Evolutionary conservation across 2,113 vertebrate genomes (phyloP).

Genomic region (Nothobranchius furzeri): DNA sequence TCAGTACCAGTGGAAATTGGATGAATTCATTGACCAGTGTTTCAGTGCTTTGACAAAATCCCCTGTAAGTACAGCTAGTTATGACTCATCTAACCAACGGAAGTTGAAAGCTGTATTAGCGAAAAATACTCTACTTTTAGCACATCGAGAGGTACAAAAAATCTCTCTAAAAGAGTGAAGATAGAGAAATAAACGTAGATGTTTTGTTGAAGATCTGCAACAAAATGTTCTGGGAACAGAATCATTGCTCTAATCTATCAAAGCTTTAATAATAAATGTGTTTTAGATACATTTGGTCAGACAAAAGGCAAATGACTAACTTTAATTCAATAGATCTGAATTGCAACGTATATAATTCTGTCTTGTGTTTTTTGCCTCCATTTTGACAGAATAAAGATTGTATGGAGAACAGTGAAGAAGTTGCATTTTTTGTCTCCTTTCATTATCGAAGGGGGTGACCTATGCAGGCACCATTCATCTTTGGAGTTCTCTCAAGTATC

Average conservation of each 20-base stretch:
- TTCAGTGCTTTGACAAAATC: neutral
- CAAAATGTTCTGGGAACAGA: constrained; percentile 33
- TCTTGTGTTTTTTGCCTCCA: too few relatives aligned
- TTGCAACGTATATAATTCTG: too few relatives aligned
- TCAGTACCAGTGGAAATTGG: too few relatives aligned
- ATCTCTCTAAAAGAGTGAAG: constrained; percentile 10
- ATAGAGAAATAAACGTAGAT: constrained; percentile 23
- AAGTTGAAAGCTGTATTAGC: constrained; percentile 40
- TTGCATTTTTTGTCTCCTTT: constrained; percentile 22
- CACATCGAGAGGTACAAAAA: neutral
- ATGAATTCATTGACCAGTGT: too few relatives aligned
- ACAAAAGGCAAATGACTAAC: constrained; percentile 3
- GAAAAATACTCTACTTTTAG: constrained; percentile 53
- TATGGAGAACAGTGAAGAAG: constrained; percentile 1
- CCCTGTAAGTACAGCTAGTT: constrained; percentile 32
- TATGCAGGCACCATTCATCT: constrained; percentile 45
- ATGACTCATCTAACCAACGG: constrained; percentile 35
- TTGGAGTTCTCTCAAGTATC: constrained; percentile 44
- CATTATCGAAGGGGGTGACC: constrained; percentile 35
- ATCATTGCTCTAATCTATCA: constrained; percentile 51
- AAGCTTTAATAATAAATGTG: neutral
- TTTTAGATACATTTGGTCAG: neutral
- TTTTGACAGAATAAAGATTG: constrained; percentile 36
- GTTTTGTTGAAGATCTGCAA: constrained; percentile 57
- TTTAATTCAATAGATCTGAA: too few relatives aligned